Percentiles rank a stretch among this genome's conserved stretches.
Evolutionary conservation across 2,888 invertebrate species (phyloP).

Genomic region (Geotrupes spiniger): DNA sequence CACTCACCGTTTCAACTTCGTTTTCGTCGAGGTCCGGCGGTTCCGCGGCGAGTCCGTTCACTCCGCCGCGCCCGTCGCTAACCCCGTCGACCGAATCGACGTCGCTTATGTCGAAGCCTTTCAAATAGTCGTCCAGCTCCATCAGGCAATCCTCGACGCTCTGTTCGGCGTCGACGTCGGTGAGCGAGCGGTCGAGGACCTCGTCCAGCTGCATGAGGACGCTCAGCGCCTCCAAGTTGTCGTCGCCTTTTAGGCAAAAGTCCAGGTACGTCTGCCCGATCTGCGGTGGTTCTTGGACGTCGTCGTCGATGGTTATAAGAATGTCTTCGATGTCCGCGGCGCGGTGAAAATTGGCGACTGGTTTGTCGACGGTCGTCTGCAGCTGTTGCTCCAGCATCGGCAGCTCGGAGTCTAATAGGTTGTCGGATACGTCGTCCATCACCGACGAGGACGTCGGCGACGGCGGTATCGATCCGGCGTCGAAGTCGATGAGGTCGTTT

Average conservation of each 20-base stretch:
- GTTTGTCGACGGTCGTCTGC: slow-evolving; percentile 32
- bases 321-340: slow-evolving; percentile 46
- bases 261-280: slow-evolving; percentile 21
- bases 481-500: slow-evolving; percentile 45
- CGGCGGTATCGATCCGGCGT: slow-evolving; percentile 40
- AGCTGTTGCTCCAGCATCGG: slow-evolving; percentile 44
- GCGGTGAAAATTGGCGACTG: slow-evolving; percentile 14
- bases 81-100: slow-evolving; percentile 7
- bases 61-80: slow-evolving; percentile 4
- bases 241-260: slow-evolving; percentile 14
- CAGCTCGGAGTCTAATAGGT: slow-evolving; percentile 45
- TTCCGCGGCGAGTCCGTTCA: background rate
- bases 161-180: slow-evolving; percentile 36
- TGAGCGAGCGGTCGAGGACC: slow-evolving; percentile 56
- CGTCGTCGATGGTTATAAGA: slow-evolving; percentile 44
- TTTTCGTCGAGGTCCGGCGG: background rate
- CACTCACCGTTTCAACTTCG: background rate
- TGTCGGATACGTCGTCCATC: slow-evolving; percentile 33
- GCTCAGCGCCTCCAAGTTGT: slow-evolving; percentile 49
- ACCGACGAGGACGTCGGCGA: slow-evolving; percentile 17
- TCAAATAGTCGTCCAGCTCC: slow-evolving; percentile 56
- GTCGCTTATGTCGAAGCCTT: slow-evolving; percentile 45
- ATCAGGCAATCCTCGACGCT: slow-evolving; percentile 52
- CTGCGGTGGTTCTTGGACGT: slow-evolving; percentile 15
- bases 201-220: slow-evolving; percentile 60